Evolutionary conservation across 2,113 vertebrate species (phyloP), one percentile per base, ranked within the genome.

Genomic region (Mesoclemmys tuberculata): DNA sequence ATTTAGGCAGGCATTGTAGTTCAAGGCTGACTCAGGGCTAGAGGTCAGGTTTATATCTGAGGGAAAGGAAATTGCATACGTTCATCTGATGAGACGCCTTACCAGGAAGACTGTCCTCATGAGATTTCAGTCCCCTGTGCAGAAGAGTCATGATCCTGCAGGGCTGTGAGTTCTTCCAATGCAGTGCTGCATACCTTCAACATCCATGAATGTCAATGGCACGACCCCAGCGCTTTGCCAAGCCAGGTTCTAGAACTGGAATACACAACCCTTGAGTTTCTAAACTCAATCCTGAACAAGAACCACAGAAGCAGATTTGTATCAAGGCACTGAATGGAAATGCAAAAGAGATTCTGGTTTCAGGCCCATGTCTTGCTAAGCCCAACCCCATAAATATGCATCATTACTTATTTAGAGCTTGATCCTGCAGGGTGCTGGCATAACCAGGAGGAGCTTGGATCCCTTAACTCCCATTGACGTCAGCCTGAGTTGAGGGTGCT

Each of bases 1-100:
- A 85, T 94, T 97, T 94, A 95, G 89, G 86, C 94, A 92, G 90
- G 95, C 93, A 96, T 96, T 97, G 96, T 89, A 96, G 95, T 93
- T 97, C 68, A 0, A 74, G 93, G 64, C 46, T 97, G 97, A 95
- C 95, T 93, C n/a, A 68, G 58, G 81, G 21, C 51, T 29, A 10
- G 58, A 88, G 82, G 96, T 94, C 94, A 92, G 21, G 27, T 27
- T 56, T 71, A 58, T 82, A 95, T 80, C 1, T 89, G 85, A 84
- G 78, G 74, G 92, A 46, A 74, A 64, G 94, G 41, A 93, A 95
- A 96, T 93, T 9, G 91, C 21, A 19, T 0, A 35, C 51, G 29
- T 84, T 82, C 12, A 2, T 82, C 71, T 86, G 61, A 80, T 84
- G 49, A 92, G 52, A 44, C 58, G 84, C 88, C 94, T 92, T 74